Evolutionary conservation across 92 coral and sea anemone genomes (phyloP).

Genomic region (Galaxea fascicularis): DNA sequence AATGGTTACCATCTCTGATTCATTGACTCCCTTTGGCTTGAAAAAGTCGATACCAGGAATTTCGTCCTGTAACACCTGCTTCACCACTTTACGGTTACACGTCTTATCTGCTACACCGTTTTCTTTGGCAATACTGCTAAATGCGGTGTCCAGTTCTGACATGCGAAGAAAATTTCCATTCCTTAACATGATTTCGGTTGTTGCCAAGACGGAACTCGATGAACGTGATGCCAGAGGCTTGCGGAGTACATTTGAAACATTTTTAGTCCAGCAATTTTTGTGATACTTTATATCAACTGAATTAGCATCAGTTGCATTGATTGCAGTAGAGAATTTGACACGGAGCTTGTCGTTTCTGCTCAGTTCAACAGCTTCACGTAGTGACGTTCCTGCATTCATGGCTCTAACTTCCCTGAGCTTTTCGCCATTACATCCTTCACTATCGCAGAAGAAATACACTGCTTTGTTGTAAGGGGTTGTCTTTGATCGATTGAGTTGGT

Average conservation of each 20-base stretch:
- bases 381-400: slow-evolving; percentile 1
- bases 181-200: slow-evolving; percentile 31
- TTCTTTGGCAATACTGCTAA: slow-evolving; percentile 31
- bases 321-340: slow-evolving; percentile 9
- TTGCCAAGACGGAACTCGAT: slow-evolving; percentile 1
- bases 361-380: neutral
- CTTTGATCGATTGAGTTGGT: slow-evolving; percentile 16
- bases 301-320: neutral
- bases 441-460: slow-evolving; percentile 11
- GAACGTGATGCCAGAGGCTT: neutral
- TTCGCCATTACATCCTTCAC: neutral
- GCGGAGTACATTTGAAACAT: slow-evolving; percentile 6
- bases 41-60: slow-evolving; percentile 29
- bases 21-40: slow-evolving; percentile 30
- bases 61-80: slow-evolving; percentile 35
- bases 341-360: slow-evolving; percentile 1
- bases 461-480: slow-evolving; percentile 15
- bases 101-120: slow-evolving; percentile 5
- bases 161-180: slow-evolving; percentile 25
- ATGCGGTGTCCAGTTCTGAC: slow-evolving; percentile 42
- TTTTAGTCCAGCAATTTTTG: neutral
- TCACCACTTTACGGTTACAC: slow-evolving; percentile 28
- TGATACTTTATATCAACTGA: neutral
- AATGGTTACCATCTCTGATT: slow-evolving; percentile 19
- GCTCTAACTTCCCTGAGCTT: neutral